Evolutionary conservation across 2,888 invertebrate genomes (phyloP).

Genomic region (Lathronympha strigana): DNA sequence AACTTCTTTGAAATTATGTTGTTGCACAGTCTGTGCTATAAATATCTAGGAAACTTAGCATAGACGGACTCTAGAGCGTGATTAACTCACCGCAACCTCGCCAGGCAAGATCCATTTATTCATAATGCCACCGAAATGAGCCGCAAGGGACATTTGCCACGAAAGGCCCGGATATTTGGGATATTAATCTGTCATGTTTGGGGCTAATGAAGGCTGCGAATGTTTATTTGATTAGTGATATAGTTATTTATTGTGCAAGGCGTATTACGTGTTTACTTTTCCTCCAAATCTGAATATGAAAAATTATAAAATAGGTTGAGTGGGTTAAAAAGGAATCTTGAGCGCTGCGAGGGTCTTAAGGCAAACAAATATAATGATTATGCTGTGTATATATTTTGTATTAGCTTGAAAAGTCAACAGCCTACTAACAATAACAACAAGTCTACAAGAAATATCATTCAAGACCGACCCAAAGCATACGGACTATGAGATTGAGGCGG

Average conservation of each 20-base stretch:
- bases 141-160: background rate
- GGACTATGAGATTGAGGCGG: conserved; percentile 99
- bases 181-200: conserved; percentile 15
- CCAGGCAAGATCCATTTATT: background rate
- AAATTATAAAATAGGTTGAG: too few species aligned
- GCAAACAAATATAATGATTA: too few species aligned
- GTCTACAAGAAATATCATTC: conserved; percentile 99
- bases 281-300: too few species aligned
- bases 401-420: background rate
- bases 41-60: too few species aligned
- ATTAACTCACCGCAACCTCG: background rate
- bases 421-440: conserved; percentile 62
- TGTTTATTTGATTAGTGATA: background rate
- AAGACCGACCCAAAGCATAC: conserved; percentile 99
- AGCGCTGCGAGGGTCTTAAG: too few species aligned
- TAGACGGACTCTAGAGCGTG: background rate
- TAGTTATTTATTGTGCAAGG: background rate
- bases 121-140: background rate
- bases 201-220: background rate
- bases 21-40: too few species aligned
- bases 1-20: too few species aligned
- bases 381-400: background rate
- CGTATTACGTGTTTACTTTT: background rate
- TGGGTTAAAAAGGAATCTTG: too few species aligned
- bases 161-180: background rate